phyloP scores from a whole-genome alignment of 2,888 invertebrate genomes.

The Cataglyphis cursor region DNA sequence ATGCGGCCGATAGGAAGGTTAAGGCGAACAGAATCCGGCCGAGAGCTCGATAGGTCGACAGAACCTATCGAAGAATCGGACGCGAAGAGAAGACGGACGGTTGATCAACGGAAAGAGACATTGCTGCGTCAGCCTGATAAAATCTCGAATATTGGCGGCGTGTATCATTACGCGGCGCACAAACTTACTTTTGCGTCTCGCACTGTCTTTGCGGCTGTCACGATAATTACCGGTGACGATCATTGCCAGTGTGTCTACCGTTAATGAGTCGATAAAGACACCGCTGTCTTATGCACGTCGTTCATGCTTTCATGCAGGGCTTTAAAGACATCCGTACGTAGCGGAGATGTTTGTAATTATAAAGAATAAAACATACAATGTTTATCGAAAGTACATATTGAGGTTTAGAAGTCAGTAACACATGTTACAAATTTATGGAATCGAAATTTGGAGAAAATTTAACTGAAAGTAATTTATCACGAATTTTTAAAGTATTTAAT shows the following conservation, averaged over 20 bases:
- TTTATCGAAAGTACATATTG: not conserved
- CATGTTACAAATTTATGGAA: not conserved
- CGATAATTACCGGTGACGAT: constrained; percentile 70
- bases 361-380: not conserved
- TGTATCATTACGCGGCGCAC: constrained; percentile 62
- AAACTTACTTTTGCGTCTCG: constrained; percentile 53
- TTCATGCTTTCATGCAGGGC: constrained; percentile 25
- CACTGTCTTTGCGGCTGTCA: constrained; percentile 65
- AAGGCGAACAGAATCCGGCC: constrained; percentile 65
- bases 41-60: constrained; percentile 65
- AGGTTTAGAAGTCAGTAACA: not conserved
- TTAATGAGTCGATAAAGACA: constrained; percentile 64
- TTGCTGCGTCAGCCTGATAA: constrained; percentile 63
- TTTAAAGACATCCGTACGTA: constrained; percentile 6
- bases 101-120: constrained; percentile 69
- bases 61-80: constrained; percentile 38
- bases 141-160: constrained; percentile 62
- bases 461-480: not conserved
- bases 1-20: constrained; percentile 67
- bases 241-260: constrained; percentile 52
- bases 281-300: constrained; percentile 32
- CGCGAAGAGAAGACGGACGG: constrained; percentile 33
- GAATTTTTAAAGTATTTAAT: not conserved
- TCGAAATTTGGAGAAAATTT: not conserved
- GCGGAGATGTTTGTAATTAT: not conserved